Evolutionary conservation across 2,113 vertebrate species (phyloP), one percentile per base, ranked within the genome.

Genomic region (Tiliqua scincoides): DNA sequence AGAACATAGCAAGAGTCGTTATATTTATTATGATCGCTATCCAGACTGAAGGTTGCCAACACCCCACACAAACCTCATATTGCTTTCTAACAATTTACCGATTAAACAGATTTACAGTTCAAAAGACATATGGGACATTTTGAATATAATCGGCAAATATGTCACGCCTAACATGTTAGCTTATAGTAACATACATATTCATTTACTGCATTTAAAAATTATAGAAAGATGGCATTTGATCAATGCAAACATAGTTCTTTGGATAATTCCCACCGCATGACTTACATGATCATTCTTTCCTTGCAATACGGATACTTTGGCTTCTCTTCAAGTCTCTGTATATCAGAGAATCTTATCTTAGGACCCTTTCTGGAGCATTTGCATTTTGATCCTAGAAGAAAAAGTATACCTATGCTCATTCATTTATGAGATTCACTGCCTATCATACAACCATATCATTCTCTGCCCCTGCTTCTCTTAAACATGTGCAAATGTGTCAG

Each of bases 231-330:
- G 54, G 81, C 89, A 85, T 63, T 59, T 27, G 85, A 78, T 2
- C 3, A 67, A 91, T 91, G 72, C 77, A 80, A 80, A 86, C 83
- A 7, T 32, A 20, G 25, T 59, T 82, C 62, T 61, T 79, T 79
- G 74, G 73, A 57, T 37, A 67, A 81, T 48, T 32, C 59, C n/a
- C 3, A 67, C 8, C 43, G 17, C 57, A 65, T 79, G 85, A 97
- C 98, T 98, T 97, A 99, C 98, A 99, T 99, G 91, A 99, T 98
- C 98, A 99, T 99, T 95, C 99, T 99, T 94, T 99, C 99, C 89
- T 98, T 98, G 86, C 99, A 99, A 93, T 97, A 98, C 0, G 99
- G 98, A 95, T 99, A 98, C 95, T 98, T 98, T 52, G 98, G 98
- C 96, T 99, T 99, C 91, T 99, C 96, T 96, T 99, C 99, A 96